Base-by-base conservation (phyloP, 2,797 vertebrate genomes). In the Molossus alvarezi region DNA sequence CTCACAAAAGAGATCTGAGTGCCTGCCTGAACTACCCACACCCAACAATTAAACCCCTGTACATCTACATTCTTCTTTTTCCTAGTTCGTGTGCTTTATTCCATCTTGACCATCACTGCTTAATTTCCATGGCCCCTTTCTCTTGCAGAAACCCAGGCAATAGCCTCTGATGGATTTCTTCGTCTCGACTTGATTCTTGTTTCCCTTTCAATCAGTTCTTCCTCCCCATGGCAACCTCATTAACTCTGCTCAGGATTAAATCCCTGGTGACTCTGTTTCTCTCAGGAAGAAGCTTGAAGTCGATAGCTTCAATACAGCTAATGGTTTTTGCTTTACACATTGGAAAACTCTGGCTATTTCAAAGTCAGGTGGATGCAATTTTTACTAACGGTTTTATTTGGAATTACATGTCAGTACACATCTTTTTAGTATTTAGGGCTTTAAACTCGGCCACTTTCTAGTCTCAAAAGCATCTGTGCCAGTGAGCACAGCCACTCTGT, bases 351-450 rank as follows among this genome's bases (percentile, higher is more conserved):
- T 77, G 58, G 33, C 71, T 51, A 1, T 87, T 85, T 94, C 12
- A 8, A 0, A 25, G 45, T 77, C 57, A 55, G 27, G 29, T 29
- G 48, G 37, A 53, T 29, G 15, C 45, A 75, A 20, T 23, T 73
- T 89, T 94, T 94, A 83, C 55, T 64, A 41, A 45, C 8, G 1
- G 58, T 93, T 96, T 83, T 75, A 37, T 64, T 71, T 86, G 37
- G 7, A 94, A 37, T 81, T 67, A 41, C n/a, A 53, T 9, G 1
- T 11, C 17, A n/a, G 18, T 51, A 12, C 51, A 69, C 15, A 6
- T 57, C 27, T 69, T 91, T 64, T 76, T 93, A 48, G 60, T 60
- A 29, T 71, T 71, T 27, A 67, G 57, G 2, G 23, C 72, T 79
- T 89, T 41, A 87, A 76, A 77, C 6, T 21, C 58, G n/a, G 6